Percentiles rank a stretch among this genome's conserved stretches.
Conservation (phyloP, 2,113 vertebrate species). For the Chaetodon auriga region DNA sequence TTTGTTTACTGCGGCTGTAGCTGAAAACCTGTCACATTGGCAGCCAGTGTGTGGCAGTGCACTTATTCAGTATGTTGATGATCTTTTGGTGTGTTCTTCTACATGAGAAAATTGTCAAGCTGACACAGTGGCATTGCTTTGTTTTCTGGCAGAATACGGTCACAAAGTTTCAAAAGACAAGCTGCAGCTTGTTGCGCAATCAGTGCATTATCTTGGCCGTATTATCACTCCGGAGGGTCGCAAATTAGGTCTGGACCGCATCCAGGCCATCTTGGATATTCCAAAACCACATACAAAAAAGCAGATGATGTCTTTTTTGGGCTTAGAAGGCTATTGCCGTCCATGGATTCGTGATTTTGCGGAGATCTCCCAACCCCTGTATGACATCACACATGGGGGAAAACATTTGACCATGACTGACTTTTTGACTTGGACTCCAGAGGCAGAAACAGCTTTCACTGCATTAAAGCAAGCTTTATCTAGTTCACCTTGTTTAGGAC, state of each 20-base stretch:
- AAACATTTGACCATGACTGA: slow-evolving; percentile 5
- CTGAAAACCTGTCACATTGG: background rate
- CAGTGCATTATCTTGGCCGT: background rate
- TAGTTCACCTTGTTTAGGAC: background rate
- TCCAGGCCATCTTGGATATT: background rate
- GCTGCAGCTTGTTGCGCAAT: background rate
- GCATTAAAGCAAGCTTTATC: background rate
- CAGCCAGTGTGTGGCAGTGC: background rate
- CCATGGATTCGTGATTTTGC: background rate
- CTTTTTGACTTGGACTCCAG: background rate
- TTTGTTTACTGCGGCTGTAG: background rate
- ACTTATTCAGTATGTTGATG: background rate
- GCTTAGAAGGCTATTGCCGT: background rate
- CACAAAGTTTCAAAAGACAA: no score
- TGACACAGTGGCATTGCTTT: background rate
- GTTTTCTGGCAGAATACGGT: background rate
- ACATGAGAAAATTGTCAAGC: background rate
- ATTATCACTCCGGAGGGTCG: background rate
- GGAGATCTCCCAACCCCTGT: slow-evolving; percentile 10
- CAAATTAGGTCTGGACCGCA: background rate
- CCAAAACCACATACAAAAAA: background rate
- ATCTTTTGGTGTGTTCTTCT: background rate
- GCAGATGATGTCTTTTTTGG: background rate
- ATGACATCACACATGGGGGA: background rate
- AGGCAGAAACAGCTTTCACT: background rate